Conservation (phyloP, 2,113 vertebrate genomes). For the Caracal caracal region DNA sequence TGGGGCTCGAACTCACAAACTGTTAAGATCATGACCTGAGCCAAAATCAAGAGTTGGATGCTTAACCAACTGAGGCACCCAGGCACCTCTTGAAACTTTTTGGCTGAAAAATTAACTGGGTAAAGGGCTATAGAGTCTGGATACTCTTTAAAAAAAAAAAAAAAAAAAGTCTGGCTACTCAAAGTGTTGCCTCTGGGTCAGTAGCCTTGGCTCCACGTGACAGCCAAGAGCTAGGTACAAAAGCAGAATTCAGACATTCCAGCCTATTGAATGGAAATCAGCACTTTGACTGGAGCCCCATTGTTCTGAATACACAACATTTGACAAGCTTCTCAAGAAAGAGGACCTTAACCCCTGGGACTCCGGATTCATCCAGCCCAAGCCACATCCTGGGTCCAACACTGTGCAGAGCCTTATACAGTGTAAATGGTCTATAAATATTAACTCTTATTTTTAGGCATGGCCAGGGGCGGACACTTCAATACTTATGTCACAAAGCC, state of each 20-base stretch:
- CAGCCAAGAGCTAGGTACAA: not conserved
- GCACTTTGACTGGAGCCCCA: not conserved
- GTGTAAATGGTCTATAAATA: too few species aligned
- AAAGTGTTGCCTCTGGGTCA: too few species aligned
- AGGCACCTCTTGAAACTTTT: not conserved
- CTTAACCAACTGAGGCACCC: too few species aligned
- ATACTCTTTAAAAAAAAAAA: too few species aligned
- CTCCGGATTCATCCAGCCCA: not conserved
- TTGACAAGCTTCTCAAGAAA: not conserved
- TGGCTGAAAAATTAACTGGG: fast-evolving
- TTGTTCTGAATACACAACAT: not conserved
- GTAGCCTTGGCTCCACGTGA: too few species aligned
- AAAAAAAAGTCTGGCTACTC: too few species aligned
- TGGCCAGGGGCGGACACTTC: fast-evolving
- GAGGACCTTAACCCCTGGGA: too few species aligned
- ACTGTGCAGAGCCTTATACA: not conserved
- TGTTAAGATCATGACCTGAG: too few species aligned
- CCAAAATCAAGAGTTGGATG: too few species aligned
- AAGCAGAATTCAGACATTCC: not conserved
- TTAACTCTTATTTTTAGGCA: not conserved
- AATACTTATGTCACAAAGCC: not conserved
- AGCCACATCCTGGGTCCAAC: not conserved
- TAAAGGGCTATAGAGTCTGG: not conserved
- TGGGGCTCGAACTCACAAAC: too few species aligned
- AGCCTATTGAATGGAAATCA: not conserved